phyloP scores from a whole-genome alignment of 2,797 vertebrate genomes.

The Enteromius unitaeniatus region DNA sequence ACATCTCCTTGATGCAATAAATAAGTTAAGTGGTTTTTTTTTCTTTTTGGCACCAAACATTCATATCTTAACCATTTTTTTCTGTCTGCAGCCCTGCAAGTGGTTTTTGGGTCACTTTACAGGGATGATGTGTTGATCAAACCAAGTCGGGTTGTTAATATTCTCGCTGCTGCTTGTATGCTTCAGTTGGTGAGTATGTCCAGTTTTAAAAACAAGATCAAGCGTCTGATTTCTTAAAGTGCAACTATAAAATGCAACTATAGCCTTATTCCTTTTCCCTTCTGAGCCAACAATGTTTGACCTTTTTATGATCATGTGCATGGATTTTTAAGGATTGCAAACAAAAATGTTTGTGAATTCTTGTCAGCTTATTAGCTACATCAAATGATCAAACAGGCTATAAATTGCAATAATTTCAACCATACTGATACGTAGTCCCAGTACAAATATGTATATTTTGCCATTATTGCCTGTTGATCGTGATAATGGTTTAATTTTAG shows the following conservation, averaged over 20 bases:
- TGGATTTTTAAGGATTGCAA: neutral
- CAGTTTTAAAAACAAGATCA: neutral
- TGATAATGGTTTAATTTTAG: neutral
- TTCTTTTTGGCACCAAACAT: neutral
- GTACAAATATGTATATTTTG: neutral
- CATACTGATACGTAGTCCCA: neutral
- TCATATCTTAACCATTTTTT: neutral
- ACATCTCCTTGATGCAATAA: neutral
- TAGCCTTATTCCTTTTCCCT: neutral
- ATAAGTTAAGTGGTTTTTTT: neutral
- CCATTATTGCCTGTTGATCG: neutral
- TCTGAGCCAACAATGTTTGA: neutral
- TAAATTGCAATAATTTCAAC: neutral
- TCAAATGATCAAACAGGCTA: neutral
- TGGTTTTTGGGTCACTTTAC: conserved; percentile 96
- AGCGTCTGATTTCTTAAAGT: neutral
- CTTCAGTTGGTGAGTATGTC: conserved; percentile 90
- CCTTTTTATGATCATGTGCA: too few relatives aligned
- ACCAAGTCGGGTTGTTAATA: conserved; percentile 91
- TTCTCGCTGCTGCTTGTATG: conserved; percentile 96
- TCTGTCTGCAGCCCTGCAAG: conserved; percentile 87
- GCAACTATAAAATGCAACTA: neutral
- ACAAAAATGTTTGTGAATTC: neutral
- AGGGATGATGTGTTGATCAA: conserved; percentile 96
- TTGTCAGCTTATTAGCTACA: neutral